A percentile compares a stretch with the other conserved stretches of the same genome.
phyloP scores from a whole-genome alignment of 2,113 vertebrate genomes.

The Plotosus lineatus region DNA sequence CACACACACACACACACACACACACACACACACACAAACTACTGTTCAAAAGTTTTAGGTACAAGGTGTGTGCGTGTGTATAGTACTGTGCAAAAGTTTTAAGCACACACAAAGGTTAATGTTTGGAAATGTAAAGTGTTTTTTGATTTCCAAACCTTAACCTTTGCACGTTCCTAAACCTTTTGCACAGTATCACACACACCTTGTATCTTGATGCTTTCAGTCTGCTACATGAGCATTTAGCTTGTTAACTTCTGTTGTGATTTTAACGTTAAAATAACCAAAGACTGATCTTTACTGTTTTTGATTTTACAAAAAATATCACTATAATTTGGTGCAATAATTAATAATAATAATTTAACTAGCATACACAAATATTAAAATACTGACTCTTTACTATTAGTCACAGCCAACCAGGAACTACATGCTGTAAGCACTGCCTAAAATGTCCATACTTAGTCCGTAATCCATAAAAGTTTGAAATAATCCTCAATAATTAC shows the following conservation, averaged over 20 bases:
- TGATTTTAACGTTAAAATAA: background rate
- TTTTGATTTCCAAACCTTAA: too few relatives aligned
- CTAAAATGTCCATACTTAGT: background rate
- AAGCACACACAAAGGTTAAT: too few relatives aligned
- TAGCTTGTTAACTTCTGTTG: background rate
- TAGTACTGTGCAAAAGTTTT: too few relatives aligned
- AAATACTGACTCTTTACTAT: background rate
- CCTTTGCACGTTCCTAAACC: too few relatives aligned
- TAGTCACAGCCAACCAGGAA: background rate
- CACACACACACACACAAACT: too few relatives aligned
- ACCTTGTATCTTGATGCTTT: background rate
- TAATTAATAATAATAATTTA: too few relatives aligned
- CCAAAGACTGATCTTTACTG: background rate
- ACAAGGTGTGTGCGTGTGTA: too few relatives aligned
- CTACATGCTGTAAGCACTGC: background rate
- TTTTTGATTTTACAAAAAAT: background rate
- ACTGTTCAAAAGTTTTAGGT: too few relatives aligned
- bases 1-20: too few relatives aligned
- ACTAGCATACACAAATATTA: background rate
- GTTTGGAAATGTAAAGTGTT: too few relatives aligned
- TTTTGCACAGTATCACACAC: too few relatives aligned
- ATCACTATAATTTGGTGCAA: too few relatives aligned
- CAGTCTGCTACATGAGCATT: background rate
- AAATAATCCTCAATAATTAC: slow-evolving; percentile 6
- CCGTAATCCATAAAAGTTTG: background rate